Base-by-base conservation (phyloP, 1,140 invertebrate species). In the Ylistrum balloti region DNA sequence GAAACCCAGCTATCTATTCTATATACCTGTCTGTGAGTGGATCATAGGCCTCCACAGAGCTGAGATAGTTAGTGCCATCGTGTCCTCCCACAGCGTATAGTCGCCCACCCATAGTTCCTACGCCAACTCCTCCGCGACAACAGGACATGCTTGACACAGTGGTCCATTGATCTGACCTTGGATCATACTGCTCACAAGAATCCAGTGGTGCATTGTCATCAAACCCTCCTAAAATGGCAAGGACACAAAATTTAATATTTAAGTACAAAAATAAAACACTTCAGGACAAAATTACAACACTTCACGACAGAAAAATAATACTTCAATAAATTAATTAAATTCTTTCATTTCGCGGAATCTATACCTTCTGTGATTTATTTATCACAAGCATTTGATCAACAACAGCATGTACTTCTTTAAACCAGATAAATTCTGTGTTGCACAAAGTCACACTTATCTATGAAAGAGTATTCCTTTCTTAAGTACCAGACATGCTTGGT, bases 141-240 rank as follows among this genome's bases (percentile, higher is more conserved):
- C 94, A 96, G 90, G 93, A 96, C 96, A 97, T 96, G 0, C 97
- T 97, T 1, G 98, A 96, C 28, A 97, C 97, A 94, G 98, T 98
- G 0, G 93, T 95, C 97, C 97, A 97, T 9, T 90, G 93, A 92
- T 97, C 95, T 20, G 94, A 95, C 34, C 95, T 91, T 3, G 96
- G 96, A 93, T 97, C 96, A 91, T 97, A 97, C 20, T 94, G 95
- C 94, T 97, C 97, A 20, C 97, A 97, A 35, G 96, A 96, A 89
- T 96, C 96, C 34, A 97, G 94, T 92, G 98, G 98, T 95, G 97
- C 97, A 97, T 98, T 98, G 56, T 98, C 97, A 96, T 98, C 98
- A 96, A 98, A 98, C 33, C 98, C 98, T 88, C 98, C 98, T 96
- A 87, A 0, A 93, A 90, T n/a, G n/a, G n/a, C n/a, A n/a, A n/a